These are phyloP conservation scores for Carcinoscorpius rotundicauda DNA, from an alignment of 1,140 invertebrate genomes.

Conservation along the genomic window DNA sequence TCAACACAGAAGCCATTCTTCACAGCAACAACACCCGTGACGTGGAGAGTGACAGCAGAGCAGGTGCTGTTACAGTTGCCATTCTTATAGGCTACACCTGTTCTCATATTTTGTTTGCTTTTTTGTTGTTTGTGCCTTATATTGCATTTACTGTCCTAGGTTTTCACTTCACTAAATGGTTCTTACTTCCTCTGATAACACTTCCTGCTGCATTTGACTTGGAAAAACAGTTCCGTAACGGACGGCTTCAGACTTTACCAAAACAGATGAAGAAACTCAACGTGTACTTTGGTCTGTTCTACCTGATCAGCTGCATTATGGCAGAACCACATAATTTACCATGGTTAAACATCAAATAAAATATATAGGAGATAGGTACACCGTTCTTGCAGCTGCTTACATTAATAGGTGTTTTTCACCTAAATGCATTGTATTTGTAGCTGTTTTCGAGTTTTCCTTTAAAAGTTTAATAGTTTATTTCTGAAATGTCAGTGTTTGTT, in stretches of 20 bases:
- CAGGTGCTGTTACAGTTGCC: conserved; percentile 81
- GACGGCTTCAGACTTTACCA: conserved; percentile 65
- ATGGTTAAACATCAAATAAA: neutral
- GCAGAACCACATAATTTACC: conserved; percentile 21
- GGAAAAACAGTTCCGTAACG: conserved; percentile 73
- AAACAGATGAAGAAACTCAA: conserved; percentile 79
- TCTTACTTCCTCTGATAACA: conserved; percentile 74
- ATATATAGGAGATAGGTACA: too few species aligned
- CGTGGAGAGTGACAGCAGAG: conserved; percentile 65
- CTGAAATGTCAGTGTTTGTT: too few species aligned
- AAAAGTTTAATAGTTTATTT: too few species aligned
- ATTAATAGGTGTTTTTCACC: too few species aligned
- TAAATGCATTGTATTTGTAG: too few species aligned
- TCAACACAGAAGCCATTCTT: conserved; percentile 89
- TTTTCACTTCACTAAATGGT: conserved; percentile 64
- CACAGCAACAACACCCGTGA: conserved; percentile 91
- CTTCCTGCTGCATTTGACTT: conserved; percentile 75
- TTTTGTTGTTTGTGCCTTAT: conserved; percentile 82
- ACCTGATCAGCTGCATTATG: conserved; percentile 50
- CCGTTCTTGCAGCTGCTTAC: too few species aligned
- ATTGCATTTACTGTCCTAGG: conserved; percentile 72
- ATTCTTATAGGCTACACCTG: conserved; percentile 82
- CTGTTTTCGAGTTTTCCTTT: too few species aligned
- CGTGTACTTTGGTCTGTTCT: conserved; percentile 78
- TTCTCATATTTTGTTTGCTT: conserved; percentile 79